Conservation (phyloP, 2,113 vertebrate genomes). For the Xenus cinereus region DNA sequence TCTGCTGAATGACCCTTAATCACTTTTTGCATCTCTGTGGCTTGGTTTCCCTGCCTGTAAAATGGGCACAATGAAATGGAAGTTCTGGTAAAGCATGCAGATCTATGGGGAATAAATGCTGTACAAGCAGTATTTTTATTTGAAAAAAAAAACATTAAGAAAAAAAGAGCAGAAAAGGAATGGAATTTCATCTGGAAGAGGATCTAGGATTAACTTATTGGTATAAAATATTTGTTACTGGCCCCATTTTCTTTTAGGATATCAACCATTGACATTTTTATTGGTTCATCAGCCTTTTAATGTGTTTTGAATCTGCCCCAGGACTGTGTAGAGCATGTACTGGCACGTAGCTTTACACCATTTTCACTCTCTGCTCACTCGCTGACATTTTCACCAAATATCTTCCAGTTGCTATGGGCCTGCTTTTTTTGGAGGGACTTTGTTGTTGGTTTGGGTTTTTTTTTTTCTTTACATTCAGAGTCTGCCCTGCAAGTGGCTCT, state of each 20-base stretch:
- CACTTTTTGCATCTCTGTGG: not conserved
- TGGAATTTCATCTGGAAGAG: not conserved
- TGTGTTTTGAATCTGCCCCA: not conserved
- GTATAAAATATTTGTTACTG: not conserved
- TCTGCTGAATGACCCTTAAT: not conserved
- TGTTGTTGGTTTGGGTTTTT: not conserved
- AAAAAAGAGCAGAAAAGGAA: not conserved
- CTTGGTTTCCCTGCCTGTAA: not conserved
- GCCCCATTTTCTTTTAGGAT: not conserved
- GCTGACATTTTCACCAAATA: not conserved
- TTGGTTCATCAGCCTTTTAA: constrained; percentile 14
- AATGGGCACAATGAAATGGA: not conserved
- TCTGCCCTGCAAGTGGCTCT: not conserved
- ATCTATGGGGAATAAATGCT: not conserved
- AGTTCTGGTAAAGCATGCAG: not conserved
- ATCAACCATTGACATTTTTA: constrained; percentile 3
- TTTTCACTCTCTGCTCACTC: not conserved
- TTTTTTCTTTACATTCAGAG: not conserved
- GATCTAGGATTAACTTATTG: not conserved
- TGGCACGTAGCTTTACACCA: not conserved
- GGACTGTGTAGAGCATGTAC: not conserved
- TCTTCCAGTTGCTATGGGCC: not conserved
- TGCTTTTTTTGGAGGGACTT: not conserved
- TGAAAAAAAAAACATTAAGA: not conserved
- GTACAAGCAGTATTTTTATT: not conserved